Percentiles rank a stretch among this genome's conserved stretches.
Conservation (phyloP, 2,113 vertebrate species). For the Cynocephalus volans region DNA sequence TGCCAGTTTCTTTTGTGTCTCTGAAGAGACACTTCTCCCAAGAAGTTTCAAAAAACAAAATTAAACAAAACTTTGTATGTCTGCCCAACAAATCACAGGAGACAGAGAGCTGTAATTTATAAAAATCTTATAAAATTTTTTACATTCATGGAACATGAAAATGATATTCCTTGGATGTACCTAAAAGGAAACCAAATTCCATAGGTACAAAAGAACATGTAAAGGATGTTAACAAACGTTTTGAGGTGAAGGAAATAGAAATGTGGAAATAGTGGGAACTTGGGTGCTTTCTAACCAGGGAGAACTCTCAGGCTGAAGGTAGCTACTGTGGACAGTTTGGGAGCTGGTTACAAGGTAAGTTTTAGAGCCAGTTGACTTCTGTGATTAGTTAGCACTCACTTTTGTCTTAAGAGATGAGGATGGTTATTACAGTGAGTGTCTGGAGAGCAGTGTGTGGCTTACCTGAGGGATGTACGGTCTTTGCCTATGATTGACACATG, state of each 20-base stretch:
- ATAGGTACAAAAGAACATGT: neutral
- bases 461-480: neutral
- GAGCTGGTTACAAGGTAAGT: neutral
- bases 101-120: slow-evolving; percentile 45
- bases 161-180: neutral
- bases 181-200: neutral
- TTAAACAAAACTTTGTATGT: neutral
- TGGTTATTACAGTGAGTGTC: neutral
- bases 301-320: neutral
- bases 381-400: neutral
- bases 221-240: neutral
- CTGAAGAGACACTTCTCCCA: slow-evolving; percentile 33
- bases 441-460: neutral
- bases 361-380: neutral
- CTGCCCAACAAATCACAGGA: neutral
- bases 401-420: slow-evolving; percentile 13
- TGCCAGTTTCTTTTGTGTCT: slow-evolving; percentile 42
- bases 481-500: neutral
- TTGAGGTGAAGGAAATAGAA: neutral
- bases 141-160: neutral
- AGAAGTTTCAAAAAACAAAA: slow-evolving; percentile 42
- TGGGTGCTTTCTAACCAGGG: neutral
- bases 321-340: neutral
- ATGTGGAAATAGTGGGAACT: neutral
- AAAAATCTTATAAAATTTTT: slow-evolving; percentile 44